phyloP scores from a whole-genome alignment of 1,140 invertebrate genomes.

The Neotoxoptera formosana region DNA sequence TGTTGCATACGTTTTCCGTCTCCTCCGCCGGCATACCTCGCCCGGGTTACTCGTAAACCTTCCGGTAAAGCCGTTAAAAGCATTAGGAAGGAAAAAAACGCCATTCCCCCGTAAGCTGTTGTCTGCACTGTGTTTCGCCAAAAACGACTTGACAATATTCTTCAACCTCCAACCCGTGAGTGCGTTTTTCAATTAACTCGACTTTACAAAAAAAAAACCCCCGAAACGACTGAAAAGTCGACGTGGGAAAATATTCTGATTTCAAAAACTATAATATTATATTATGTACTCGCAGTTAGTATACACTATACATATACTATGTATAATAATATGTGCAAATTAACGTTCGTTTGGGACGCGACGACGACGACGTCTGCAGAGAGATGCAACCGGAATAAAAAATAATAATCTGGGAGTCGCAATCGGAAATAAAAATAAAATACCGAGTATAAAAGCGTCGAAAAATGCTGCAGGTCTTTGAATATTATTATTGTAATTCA shows the following conservation, averaged over 20 bases:
- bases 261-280: neutral
- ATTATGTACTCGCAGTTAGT: neutral
- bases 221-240: neutral
- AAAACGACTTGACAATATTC: slow-evolving; percentile 35
- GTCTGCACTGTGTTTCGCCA: neutral
- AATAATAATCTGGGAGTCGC: neutral
- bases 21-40: neutral
- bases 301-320: too few relatives aligned
- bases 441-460: neutral
- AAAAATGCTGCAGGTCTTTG: neutral
- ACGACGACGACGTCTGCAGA: neutral
- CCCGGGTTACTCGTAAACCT: neutral
- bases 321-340: neutral
- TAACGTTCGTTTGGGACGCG: neutral
- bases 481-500: slow-evolving; percentile 11
- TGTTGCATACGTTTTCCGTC: slow-evolving; percentile 43
- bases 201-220: neutral
- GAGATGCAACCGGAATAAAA: neutral
- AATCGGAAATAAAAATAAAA: neutral
- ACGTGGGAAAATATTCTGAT: slow-evolving; percentile 1
- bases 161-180: neutral
- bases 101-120: slow-evolving; percentile 17
- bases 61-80: slow-evolving; percentile 44
- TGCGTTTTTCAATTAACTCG: slow-evolving; percentile 10
- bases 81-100: neutral